A percentile compares a stretch with the other conserved stretches of the same genome.
Evolutionary conservation across 2,888 invertebrate species (phyloP).

Genomic region (Drosophila meridiana): DNA sequence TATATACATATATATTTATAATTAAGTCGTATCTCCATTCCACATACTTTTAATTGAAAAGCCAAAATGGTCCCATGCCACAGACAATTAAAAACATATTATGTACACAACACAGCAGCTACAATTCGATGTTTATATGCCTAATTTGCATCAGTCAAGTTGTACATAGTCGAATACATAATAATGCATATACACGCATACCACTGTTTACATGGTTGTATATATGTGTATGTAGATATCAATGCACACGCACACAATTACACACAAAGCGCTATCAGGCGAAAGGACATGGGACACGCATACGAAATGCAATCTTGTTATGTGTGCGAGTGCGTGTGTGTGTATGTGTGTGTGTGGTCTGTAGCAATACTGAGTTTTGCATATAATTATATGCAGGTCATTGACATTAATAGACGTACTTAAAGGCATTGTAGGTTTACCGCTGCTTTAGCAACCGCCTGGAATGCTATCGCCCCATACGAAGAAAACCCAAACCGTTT

Average conservation of each 20-base stretch:
- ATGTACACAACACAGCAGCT: conserved; percentile 42
- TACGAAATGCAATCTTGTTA: conserved; percentile 56
- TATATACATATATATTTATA: conserved; percentile 10
- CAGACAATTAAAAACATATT: conserved; percentile 55
- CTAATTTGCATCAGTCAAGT: conserved; percentile 48
- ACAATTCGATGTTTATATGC: conserved; percentile 41
- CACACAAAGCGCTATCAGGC: conserved; percentile 52
- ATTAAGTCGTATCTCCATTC: not conserved
- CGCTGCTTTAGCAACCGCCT: conserved; percentile 32
- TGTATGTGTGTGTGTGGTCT: conserved; percentile 38
- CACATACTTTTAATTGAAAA: conserved; percentile 44
- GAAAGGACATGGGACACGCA: conserved; percentile 65
- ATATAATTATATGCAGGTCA: conserved; percentile 80
- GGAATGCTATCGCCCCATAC: conserved; percentile 8
- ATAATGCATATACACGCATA: conserved; percentile 15
- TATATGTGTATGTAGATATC: conserved; percentile 7
- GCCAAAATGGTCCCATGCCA: conserved; percentile 51
- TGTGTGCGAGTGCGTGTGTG: conserved; percentile 15
- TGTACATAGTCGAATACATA: conserved; percentile 28
- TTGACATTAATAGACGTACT: conserved; percentile 62
- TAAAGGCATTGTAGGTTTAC: conserved; percentile 31
- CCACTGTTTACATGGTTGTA: conserved; percentile 14
- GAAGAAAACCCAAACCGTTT: conserved; percentile 33
- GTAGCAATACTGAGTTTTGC: conserved; percentile 57
- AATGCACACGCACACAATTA: conserved; percentile 35